These are phyloP conservation scores for Oceanodroma tethys DNA, from an alignment of 2,113 vertebrate species.

Conservation along the genomic window DNA sequence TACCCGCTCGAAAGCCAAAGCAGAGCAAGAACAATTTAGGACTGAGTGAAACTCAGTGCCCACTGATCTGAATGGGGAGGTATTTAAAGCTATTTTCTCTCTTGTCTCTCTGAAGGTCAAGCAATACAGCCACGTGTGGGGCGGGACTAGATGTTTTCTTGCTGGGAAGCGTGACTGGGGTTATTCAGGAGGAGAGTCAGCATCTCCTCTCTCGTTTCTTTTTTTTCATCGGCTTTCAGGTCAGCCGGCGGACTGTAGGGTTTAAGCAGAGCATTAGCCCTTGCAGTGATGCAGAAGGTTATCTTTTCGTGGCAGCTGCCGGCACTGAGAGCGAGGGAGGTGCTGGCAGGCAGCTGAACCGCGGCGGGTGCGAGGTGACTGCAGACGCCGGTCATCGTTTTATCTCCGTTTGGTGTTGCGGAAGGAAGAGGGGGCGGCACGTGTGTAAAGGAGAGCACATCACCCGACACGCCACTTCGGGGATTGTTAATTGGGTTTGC, in stretches of 20 bases:
- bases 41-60: neutral
- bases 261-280: neutral
- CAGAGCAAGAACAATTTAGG: neutral
- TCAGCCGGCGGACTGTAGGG: neutral
- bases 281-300: neutral
- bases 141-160: neutral
- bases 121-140: neutral
- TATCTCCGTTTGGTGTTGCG: accelerated
- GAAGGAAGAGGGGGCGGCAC: neutral
- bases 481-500: neutral
- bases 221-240: neutral
- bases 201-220: neutral
- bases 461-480: accelerated
- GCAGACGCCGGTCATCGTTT: accelerated
- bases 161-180: neutral
- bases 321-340: neutral
- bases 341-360: neutral
- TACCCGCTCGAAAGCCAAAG: neutral
- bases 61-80: neutral
- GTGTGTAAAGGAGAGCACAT: neutral
- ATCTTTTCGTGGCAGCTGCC: neutral
- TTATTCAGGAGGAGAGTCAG: neutral
- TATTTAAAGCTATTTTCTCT: neutral
- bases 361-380: neutral
- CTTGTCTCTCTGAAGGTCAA: conserved; percentile 1